Base-by-base conservation (phyloP, 2,797 vertebrate genomes). In the Gastrophryne carolinensis region DNA sequence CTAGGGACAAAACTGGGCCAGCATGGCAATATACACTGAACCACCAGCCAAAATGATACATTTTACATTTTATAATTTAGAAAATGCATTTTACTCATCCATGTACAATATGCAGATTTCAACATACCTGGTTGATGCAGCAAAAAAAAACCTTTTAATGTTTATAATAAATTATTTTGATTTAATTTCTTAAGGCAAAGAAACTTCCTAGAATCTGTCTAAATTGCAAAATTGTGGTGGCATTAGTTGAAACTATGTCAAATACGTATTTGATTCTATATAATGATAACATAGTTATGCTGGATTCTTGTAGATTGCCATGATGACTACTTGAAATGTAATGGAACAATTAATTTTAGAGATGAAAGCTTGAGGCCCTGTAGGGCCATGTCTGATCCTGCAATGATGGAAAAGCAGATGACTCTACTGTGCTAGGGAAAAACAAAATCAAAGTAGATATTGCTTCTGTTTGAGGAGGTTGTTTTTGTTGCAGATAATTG, bases 311-410 rank as follows among this genome's bases (percentile, higher is more conserved):
- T 3, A 85, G 80, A 58, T 54, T 82, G 65, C 82, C 80, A 86
- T 81, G 82, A 87, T 80, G 60, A 72, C 21, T 79, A 76, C 80
- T 56, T 82, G 83, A 71, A 69, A 82, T 60, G 67, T 70, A 84
- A 32, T 53, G 34, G 47, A 77, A 27, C 79, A 84, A 84, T 81
- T 82, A 86, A 82, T 41, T 67, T 53, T 79, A 85, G 82, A 91
- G 88, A 90, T 91, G 85, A 91, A 91, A 91, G 91, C 84, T 83
- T 64, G 54, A 63, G 52, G 82, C 82, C 53, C 75, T 26, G 79
- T 66, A 86, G 61, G 61, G 79, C 82, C 72, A 41, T 84, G 62
- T 90, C 66, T 90, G 84, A 80, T 80, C 81, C 70, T 79, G 80
- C 60, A 5, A 56, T 82, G 82, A 83, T 72, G 44, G 75, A 76